Evolutionary conservation across 2,797 vertebrate species (phyloP).

Genomic region (Crenuchus spilurus): DNA sequence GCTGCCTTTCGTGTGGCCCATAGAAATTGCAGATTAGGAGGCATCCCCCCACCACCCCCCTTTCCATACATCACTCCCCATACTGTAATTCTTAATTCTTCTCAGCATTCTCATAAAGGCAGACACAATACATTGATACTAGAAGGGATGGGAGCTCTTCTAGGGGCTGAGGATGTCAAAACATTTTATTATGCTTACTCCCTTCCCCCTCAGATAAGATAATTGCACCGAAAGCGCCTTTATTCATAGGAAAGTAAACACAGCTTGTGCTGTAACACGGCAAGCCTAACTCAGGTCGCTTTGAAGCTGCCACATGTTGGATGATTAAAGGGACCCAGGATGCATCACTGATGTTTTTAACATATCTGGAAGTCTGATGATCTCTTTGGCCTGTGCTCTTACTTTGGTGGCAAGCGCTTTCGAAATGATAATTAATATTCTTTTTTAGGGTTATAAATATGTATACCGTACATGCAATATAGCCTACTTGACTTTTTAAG

Average conservation of each 20-base stretch:
- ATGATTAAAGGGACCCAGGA: background rate
- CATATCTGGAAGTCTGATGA: too few species aligned
- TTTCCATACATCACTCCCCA: slow-evolving; percentile 39
- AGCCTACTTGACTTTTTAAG: background rate
- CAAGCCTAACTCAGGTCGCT: background rate
- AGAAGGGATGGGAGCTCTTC: background rate
- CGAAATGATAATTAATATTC: background rate
- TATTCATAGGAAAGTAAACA: slow-evolving; percentile 9
- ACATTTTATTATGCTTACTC: slow-evolving; percentile 6
- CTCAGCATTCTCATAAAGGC: slow-evolving; percentile 38
- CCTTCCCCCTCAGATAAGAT: background rate
- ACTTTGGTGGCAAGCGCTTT: too few species aligned
- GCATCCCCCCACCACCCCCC: slow-evolving; percentile 36
- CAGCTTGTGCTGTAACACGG: background rate
- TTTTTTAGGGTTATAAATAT: background rate
- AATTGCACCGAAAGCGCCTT: background rate
- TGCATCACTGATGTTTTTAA: background rate
- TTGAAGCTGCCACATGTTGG: background rate
- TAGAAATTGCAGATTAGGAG: slow-evolving; percentile 53
- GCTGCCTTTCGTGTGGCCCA: slow-evolving; percentile 29
- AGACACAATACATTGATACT: slow-evolving; percentile 20
- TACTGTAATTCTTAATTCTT: slow-evolving; percentile 20
- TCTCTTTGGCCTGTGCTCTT: background rate
- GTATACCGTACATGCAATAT: too few species aligned
- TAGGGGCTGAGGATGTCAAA: slow-evolving; percentile 12